Base-by-base conservation (phyloP, 2,888 invertebrate species). In the Meloe dianella region DNA sequence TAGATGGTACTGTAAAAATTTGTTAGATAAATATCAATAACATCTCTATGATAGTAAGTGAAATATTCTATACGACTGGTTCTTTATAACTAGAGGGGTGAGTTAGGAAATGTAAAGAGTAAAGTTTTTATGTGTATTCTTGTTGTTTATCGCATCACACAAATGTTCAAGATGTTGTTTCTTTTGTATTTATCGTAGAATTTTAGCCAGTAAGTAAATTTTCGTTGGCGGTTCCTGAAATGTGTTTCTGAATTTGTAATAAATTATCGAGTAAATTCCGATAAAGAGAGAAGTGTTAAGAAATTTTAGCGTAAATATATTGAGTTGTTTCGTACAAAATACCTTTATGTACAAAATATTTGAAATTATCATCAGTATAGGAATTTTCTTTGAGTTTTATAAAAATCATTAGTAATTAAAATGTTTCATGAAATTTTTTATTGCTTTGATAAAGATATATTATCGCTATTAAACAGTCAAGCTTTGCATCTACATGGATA, bases 201-300 rank as follows among this genome's bases (percentile, higher is more conserved):
- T 64, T 67, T 67, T 61, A 63, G 62, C 60, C 65, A 65, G 65
- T 64, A 67, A 67, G 64, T 65, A 68, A 68, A 68, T 65, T 68
- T 65, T 68, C 58, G 65, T 38, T 38, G 57, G 61, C 64, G 59
- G 62, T 61, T 68, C 58, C 64, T 66, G 63, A 68, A 68, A 66
- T 68, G 66, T 68, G 65, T 56, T 63, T 63, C 60, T 57, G 63
- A 66, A 63, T 66, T n/a, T 58, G 68, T 54, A 65, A 57, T 68
- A 68, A 68, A 65, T 68, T 68, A 68, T 68, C 61, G 66, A 66
- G 58, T 66, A 68, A 68, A 68, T 68, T 68, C 68, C 65, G 61
- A 66, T 68, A 68, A 68, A 68, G 68, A 61, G 68, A 66, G 65
- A 66, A 68, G 68, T 68, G 68, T 68, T 68, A 66, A 68, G 65